Evolutionary conservation across 2,888 invertebrate species (phyloP).

Genomic region (Maniola hyperantus): DNA sequence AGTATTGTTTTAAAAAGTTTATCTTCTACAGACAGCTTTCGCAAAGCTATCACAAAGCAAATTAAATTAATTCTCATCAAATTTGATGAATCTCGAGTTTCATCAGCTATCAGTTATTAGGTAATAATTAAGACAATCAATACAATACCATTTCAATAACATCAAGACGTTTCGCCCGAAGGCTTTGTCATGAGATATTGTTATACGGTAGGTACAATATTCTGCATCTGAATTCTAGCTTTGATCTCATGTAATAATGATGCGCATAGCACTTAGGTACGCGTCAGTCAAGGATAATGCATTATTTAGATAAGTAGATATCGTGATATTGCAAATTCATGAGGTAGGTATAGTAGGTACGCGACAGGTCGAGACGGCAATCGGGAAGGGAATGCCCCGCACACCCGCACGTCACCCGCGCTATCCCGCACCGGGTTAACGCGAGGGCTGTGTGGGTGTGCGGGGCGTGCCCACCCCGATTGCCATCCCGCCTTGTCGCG

Average conservation of each 20-base stretch:
- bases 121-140: slow-evolving; percentile 9
- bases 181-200: slow-evolving; percentile 10
- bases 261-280: slow-evolving; percentile 2
- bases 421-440: too few relatives aligned
- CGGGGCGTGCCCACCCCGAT: too few relatives aligned
- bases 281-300: slow-evolving; percentile 3
- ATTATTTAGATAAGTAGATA: background rate
- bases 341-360: background rate
- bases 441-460: too few relatives aligned
- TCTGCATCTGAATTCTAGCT: slow-evolving; percentile 8
- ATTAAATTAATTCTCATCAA: background rate
- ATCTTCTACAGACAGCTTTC: too few relatives aligned
- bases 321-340: background rate
- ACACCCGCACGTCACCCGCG: too few relatives aligned
- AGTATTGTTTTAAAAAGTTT: too few relatives aligned
- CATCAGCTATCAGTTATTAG: background rate
- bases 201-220: slow-evolving; percentile 8
- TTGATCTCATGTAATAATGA: slow-evolving; percentile 16
- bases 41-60: background rate
- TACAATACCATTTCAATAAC: slow-evolving; percentile 2
- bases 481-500: too few relatives aligned
- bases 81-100: background rate
- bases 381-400: too few relatives aligned
- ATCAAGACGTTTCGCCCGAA: background rate
- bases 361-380: too few relatives aligned